These are phyloP conservation scores for Polymixis lichenea DNA, from an alignment of 2,888 invertebrate species.

Conservation along the genomic window DNA sequence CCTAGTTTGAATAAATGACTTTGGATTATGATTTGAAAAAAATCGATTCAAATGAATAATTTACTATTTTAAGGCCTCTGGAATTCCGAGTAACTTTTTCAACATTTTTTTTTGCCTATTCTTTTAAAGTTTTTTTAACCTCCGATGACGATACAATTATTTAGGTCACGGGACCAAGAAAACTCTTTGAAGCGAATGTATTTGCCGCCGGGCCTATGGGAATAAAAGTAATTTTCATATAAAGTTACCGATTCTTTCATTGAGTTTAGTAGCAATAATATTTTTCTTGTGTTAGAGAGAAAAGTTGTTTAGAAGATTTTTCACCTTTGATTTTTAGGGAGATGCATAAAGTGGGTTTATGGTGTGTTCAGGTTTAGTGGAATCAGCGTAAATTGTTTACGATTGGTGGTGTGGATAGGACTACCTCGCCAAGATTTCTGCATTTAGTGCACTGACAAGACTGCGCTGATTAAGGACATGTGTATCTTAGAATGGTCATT, in stretches of 20 bases:
- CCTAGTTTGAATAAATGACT: no score
- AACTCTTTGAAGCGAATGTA: not conserved
- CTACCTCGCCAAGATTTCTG: not conserved
- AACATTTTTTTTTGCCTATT: not conserved
- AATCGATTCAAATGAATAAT: not conserved
- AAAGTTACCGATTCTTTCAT: not conserved
- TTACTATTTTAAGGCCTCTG: no score
- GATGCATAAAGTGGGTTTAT: not conserved
- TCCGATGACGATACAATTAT: not conserved
- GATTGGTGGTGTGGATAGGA: not conserved
- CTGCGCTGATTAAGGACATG: not conserved
- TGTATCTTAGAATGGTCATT: no score
- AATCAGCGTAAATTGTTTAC: not conserved
- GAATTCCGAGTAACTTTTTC: not conserved
- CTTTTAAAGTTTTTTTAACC: not conserved
- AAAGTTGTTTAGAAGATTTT: no score
- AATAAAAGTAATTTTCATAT: not conserved
- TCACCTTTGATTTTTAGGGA: not conserved
- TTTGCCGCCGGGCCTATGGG: not conserved
- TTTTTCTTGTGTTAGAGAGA: no score
- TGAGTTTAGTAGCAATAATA: not conserved
- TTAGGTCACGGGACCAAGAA: not conserved
- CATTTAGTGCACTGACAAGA: no score
- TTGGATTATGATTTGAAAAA: no score
- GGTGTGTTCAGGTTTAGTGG: no score